These are phyloP conservation scores for Pyrrhia umbra DNA, from an alignment of 2,888 invertebrate species.

Conservation along the genomic window DNA sequence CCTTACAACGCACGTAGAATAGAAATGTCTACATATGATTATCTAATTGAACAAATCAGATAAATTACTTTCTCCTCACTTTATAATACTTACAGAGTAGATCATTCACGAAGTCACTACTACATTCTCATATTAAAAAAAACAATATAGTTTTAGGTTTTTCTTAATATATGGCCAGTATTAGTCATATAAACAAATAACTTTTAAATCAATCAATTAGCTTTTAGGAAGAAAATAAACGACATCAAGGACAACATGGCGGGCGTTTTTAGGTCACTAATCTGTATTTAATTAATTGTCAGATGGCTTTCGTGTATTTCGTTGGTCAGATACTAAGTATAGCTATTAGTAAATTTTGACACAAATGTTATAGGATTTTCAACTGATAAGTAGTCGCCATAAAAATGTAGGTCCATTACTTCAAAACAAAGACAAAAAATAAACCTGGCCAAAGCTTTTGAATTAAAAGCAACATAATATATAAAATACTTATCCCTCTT, in stretches of 20 bases:
- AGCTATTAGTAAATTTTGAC: background rate
- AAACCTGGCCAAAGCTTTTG: background rate
- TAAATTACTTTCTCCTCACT: no score
- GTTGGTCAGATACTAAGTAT: background rate
- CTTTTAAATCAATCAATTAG: background rate
- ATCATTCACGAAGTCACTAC: no score
- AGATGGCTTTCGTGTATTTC: background rate
- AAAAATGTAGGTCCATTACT: no score
- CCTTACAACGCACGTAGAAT: no score
- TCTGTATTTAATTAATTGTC: conserved; percentile 11
- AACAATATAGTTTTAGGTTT: no score
- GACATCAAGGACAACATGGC: background rate
- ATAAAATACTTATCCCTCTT: background rate
- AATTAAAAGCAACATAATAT: background rate
- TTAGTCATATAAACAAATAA: background rate
- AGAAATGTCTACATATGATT: no score
- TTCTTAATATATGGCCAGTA: background rate
- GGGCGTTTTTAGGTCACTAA: conserved; percentile 15
- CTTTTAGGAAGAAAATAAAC: background rate
- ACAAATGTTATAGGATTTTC: no score
- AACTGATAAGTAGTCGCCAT: no score
- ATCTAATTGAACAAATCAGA: no score
- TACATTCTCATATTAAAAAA: no score
- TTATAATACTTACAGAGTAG: no score
- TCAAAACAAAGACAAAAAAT: background rate